Percentiles rank a stretch among this genome's conserved stretches.
Evolutionary conservation across 2,113 vertebrate genomes (phyloP).

Genomic region (Dromiciops gliroides): DNA sequence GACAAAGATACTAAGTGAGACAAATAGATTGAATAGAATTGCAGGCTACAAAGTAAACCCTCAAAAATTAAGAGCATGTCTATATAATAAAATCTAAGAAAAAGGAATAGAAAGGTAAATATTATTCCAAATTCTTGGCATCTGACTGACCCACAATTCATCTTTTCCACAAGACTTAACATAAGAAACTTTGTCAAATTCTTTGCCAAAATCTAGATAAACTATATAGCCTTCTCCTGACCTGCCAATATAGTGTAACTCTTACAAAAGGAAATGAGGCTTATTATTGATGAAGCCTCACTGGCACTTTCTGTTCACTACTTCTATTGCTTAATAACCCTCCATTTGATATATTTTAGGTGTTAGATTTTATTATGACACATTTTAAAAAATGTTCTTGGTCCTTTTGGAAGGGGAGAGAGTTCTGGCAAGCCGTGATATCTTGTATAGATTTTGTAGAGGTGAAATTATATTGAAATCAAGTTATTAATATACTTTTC

Average conservation of each 20-base stretch:
- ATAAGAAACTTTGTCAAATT: background rate
- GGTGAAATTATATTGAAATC: background rate
- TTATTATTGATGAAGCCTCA: background rate
- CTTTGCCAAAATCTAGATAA: background rate
- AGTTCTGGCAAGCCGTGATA: background rate
- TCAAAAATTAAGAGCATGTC: background rate
- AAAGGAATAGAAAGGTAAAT: too few relatives aligned
- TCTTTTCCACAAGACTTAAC: background rate
- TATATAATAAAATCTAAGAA: too few relatives aligned
- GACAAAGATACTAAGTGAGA: background rate
- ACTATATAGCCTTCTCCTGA: background rate
- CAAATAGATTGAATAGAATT: background rate
- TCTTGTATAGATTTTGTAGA: background rate
- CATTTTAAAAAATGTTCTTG: background rate
- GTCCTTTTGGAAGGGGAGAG: background rate
- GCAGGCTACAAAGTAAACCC: background rate
- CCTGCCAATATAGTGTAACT: background rate
- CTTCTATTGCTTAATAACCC: background rate
- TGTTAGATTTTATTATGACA: background rate
- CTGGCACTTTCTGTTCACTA: background rate
- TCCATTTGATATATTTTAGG: background rate
- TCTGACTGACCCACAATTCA: background rate
- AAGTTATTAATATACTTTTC: background rate
- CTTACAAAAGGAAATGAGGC: background rate
- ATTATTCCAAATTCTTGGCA: background rate